A percentile compares a stretch with the other conserved stretches of the same genome.
Conservation (phyloP, 2,888 invertebrate species). For the Tiliacea aurago region DNA sequence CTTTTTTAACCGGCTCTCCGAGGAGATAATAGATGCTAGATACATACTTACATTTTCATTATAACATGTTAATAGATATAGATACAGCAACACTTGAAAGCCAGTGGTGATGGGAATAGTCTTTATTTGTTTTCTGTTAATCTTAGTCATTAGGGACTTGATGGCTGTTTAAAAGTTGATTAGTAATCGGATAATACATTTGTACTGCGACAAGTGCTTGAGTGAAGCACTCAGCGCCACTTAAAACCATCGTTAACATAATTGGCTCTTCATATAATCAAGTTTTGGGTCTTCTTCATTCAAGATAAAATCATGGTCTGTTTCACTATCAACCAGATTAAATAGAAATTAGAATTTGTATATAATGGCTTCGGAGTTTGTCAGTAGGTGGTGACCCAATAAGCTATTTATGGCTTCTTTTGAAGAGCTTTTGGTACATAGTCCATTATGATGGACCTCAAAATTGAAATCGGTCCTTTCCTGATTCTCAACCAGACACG, state of each 20-base stretch:
- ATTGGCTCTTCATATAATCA: constrained; percentile 13
- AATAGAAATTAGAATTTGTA: not conserved
- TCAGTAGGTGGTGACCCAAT: not conserved
- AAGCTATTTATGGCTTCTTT: no score
- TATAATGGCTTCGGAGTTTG: not conserved
- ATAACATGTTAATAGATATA: no score
- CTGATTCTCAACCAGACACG: not conserved
- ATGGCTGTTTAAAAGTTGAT: constrained; percentile 7
- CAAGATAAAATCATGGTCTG: not conserved
- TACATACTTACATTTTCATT: no score
- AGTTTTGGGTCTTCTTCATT: not conserved
- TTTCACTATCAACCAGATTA: not conserved
- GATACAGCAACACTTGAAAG: no score
- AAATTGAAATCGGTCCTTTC: constrained; percentile 1
- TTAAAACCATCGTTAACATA: constrained; percentile 16
- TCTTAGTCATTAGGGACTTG: not conserved
- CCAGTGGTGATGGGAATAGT: not conserved
- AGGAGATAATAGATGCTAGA: not conserved
- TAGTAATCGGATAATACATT: constrained; percentile 13
- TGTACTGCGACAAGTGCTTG: constrained; percentile 13
- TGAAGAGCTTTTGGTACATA: not conserved
- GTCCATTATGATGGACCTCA: not conserved
- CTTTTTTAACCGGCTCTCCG: not conserved
- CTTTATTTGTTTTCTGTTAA: not conserved
- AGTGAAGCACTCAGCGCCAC: constrained; percentile 40